Base-by-base conservation (phyloP, 2,888 invertebrate genomes). In the Pseudeuparius sepicola region DNA sequence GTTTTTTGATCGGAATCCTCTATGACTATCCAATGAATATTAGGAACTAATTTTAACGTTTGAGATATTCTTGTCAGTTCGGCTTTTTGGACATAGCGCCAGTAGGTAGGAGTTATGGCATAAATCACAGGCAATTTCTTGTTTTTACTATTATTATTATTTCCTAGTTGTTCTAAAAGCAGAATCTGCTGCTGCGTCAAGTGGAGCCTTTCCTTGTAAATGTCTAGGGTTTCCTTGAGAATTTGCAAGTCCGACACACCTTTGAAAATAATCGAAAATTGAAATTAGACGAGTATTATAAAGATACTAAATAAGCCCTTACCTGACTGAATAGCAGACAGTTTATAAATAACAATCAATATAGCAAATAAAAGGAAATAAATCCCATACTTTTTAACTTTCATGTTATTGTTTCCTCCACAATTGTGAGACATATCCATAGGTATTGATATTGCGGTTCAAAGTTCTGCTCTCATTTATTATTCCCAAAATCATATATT, bases 11-110 rank as follows among this genome's bases (percentile, higher is more conserved):
- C 67, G 0, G 88, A 69, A 63, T 96, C 96, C 63, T 96, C 96
- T 7, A 96, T 71, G 13, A 96, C 65, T 43, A 96, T 81, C 96
- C 96, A 96, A 58, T 93, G 88, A 34, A 96, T 70, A 59, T 88
- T 86, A 40, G 85, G 83, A 37, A 93, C 78, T 47, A 86, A 72
- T 64, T 80, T 75, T 43, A 96, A 72, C 2, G 90, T 82, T 57
- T 94, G 88, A 2, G 86, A 82, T 32, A 96, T 65, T 55, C 94
- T 77, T 32, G 92, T 92, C 7, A 96, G 66, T 61, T 96, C 96
- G 6, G 94, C 94, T 62, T 90, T 90, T 64, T 96, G 94, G 16
- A 84, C 84, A 24, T 84, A 76, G 40, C 94, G 71, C 14, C 76
- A 62, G 60, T 92, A 89, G 0, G 94, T 96, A 18, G 94, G 94